Evolutionary conservation across 2,113 vertebrate genomes (phyloP), one percentile per base, ranked within the genome.

Genomic region (Pholis gunnellus): DNA sequence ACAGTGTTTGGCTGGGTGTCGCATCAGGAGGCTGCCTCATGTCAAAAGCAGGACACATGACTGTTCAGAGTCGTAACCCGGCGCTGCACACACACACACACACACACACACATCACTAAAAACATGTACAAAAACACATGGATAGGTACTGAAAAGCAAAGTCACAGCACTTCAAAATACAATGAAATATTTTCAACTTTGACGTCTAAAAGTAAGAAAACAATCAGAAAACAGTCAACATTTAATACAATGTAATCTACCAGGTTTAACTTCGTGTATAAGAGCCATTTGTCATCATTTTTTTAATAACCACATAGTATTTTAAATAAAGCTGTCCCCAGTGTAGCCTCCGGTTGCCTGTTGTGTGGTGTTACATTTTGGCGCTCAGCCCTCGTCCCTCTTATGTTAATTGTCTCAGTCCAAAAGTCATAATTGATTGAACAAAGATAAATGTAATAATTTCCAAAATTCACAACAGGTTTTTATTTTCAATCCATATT

Each of bases 41-140:
- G 71, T 77, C 83, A 77, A n/a, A 52, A 46, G 57, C 83, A 77
- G 59, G 81, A 73, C 66, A 85, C 75, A 36, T 79, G 85, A 77
- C 68, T 38, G 22, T 9, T 82, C 44, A 67, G 7, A 40, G 34
- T 79, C 17, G 1, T 40, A 48, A 65, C 44, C 29, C n/a, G 44
- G 46, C 40, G 63, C 13, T 14, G 8, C 10, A 70, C 46, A 70
- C 29, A 70, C 6, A 36, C 56, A 59, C 68, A 52, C 63, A 73
- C 8, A 40, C 56, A 57, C 72, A 59, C 63, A 74, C 17, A 68
- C 25, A 52, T 34, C 20, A 40, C 31, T 13, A 27, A n/a, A 50
- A n/a, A 57, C 9, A 46, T 52, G 20, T 22, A 17, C 38, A 64
- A 10, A 69, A 1, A 44, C 0, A 52, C 15, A 44, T 1, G 15